These are phyloP conservation scores for Mythimna impura DNA, from an alignment of 2,888 invertebrate species.

Conservation along the genomic window DNA sequence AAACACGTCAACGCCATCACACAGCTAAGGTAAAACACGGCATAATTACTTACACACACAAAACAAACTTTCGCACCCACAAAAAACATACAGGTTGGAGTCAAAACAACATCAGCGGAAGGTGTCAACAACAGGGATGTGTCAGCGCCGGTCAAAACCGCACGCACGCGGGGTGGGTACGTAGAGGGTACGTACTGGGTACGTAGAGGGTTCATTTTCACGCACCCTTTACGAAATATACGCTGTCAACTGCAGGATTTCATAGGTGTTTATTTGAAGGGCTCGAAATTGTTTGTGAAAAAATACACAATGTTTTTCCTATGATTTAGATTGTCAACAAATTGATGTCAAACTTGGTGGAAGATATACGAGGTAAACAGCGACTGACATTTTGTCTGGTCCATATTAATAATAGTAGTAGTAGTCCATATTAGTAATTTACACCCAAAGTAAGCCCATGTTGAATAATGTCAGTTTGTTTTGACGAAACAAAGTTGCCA, in stretches of 20 bases:
- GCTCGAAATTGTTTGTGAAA: slow-evolving; percentile 9
- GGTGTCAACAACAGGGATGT: slow-evolving; percentile 48
- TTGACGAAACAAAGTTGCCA: no score
- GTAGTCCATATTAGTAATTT: not conserved
- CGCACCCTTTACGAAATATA: slow-evolving; percentile 43
- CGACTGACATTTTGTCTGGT: no score
- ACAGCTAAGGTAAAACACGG: slow-evolving; percentile 5
- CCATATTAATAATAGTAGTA: no score
- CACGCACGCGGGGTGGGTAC: slow-evolving; percentile 42
- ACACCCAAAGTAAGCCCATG: no score
- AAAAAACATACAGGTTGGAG: slow-evolving; percentile 44
- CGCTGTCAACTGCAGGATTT: slow-evolving; percentile 39
- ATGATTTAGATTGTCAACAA: not conserved
- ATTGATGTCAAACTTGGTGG: no score
- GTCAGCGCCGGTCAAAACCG: slow-evolving; percentile 56
- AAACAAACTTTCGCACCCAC: slow-evolving; percentile 26
- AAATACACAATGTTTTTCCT: slow-evolving; percentile 5
- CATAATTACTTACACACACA: slow-evolving; percentile 31
- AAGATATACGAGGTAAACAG: not conserved
- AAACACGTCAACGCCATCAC: slow-evolving; percentile 19
- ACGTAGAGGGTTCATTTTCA: slow-evolving; percentile 20
- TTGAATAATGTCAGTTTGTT: no score
- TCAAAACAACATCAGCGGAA: slow-evolving; percentile 43
- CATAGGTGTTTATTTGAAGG: slow-evolving; percentile 25
- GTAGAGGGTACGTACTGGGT: not conserved